A percentile compares a stretch with the other conserved stretches of the same genome.
These are phyloP conservation scores for Creontiades dilutus DNA, from an alignment of 2,888 invertebrate species.

Conservation along the genomic window DNA sequence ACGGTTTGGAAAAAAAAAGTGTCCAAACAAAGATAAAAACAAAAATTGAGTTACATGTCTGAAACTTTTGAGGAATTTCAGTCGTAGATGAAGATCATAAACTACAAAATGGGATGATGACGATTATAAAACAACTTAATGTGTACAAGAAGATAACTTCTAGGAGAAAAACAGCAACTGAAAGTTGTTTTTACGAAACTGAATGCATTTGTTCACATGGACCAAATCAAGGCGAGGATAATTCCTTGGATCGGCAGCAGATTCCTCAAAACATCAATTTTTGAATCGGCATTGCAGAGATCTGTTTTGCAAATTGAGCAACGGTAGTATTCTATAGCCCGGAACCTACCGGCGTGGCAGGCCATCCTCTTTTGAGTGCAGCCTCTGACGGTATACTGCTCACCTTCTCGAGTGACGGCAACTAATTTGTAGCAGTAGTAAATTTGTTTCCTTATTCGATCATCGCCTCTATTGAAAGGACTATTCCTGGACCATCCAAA, in stretches of 20 bases:
- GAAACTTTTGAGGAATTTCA: no score
- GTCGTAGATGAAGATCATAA: no score
- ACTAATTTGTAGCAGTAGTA: slow-evolving; percentile 3
- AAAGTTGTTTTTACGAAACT: no score
- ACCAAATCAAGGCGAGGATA: neutral
- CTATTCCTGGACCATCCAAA: neutral
- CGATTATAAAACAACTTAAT: no score
- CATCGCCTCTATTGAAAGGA: neutral
- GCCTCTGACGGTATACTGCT: neutral
- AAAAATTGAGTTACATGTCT: no score
- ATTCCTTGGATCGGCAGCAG: neutral
- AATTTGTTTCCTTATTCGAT: neutral
- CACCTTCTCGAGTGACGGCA: neutral
- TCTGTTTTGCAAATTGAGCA: neutral
- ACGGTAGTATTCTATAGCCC: neutral
- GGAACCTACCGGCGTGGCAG: neutral
- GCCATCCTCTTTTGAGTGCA: neutral
- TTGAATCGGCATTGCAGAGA: neutral
- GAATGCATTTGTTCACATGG: no score
- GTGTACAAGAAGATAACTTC: no score
- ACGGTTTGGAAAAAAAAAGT: no score
- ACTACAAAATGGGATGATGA: no score
- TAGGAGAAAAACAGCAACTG: no score
- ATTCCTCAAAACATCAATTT: neutral
- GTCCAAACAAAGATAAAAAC: no score